A percentile compares a stretch with the other conserved stretches of the same genome.
Evolutionary conservation across 2,888 invertebrate species (phyloP).

Genomic region (Ophioninae sp.): DNA sequence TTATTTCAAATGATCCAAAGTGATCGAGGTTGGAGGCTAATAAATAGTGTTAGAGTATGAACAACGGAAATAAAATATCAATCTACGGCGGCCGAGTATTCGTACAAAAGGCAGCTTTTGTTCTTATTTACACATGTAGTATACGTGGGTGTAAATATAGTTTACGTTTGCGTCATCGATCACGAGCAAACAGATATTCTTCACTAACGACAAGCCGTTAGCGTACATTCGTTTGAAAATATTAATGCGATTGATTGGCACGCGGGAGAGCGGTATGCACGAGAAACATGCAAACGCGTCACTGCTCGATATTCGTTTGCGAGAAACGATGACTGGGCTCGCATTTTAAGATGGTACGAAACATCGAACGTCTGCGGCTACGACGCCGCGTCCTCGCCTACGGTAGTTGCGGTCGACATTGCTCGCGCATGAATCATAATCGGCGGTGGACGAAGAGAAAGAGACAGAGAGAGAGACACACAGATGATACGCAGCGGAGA

Average conservation of each 20-base stretch:
- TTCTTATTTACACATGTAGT: conserved; percentile 38
- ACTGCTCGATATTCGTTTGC: neutral
- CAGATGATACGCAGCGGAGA: neutral
- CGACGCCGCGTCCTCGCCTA: neutral
- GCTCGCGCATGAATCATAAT: conserved; percentile 2
- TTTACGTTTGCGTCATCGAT: neutral
- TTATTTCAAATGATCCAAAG: neutral
- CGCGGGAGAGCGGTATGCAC: neutral
- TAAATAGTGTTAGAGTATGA: neutral
- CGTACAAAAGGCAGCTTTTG: conserved; percentile 60
- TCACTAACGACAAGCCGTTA: neutral
- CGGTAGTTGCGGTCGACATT: conserved; percentile 4
- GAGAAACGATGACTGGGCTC: neutral
- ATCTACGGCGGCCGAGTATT: conserved; percentile 53
- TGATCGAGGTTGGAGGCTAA: neutral
- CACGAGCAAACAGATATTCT: neutral
- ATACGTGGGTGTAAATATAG: neutral
- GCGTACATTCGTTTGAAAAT: neutral
- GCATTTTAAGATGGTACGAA: conserved; percentile 1
- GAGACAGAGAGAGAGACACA: conserved; percentile 16
- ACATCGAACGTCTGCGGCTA: neutral
- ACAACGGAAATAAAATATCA: conserved; percentile 2
- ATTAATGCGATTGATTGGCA: neutral
- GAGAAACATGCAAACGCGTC: neutral
- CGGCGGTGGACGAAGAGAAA: neutral